Base-by-base conservation (phyloP, 2,113 vertebrate genomes). In the Pluvianellus socialis region DNA sequence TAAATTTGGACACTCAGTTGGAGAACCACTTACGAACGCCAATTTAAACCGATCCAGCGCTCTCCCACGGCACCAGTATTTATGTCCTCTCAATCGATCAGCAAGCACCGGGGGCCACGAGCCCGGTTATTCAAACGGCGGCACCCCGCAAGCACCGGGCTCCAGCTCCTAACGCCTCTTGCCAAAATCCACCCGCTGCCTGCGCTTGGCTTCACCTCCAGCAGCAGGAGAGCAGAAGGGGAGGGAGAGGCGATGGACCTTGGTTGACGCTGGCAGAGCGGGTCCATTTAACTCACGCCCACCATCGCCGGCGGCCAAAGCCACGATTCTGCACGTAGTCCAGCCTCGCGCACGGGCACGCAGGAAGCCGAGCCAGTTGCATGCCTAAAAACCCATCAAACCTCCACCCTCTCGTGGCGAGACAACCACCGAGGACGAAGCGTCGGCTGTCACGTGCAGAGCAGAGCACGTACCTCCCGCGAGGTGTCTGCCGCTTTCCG, bases 321-420 rank as follows among this genome's bases (percentile, higher is more conserved):
- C 4, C 2, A 27, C 7, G 20, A 7, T 22, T 35, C 66, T 53
- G 65, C 49, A 23, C 0, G 0, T 0, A 74, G 35, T 19, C 45
- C 55, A 68, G 53, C 49, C 81, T 35, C 2, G 1, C 7, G 49
- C 47, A 22, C 26, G n/a, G 30, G 22, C 30, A 7, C 0, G 13
- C 30, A 27, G n/a, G 40, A 30, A 52, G 73, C 82, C 0, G 2
- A 72, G 90, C 33, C 12, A 49, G 22, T 22, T 50, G 49, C 49
- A 22, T 35, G 49, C 75, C 59, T 35, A 4, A 21, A 86, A 53
- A 4, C 40, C 12, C 58, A 20, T 3, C 72, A 26, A 50, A 68
- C 5, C 58, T 81, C 2, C 0, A 42, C 20, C 27, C 16, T 47
- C 33, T 9, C 0, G 0, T 4, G 38, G 38, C 42, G 65, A 15